Base-by-base conservation (phyloP, 2,888 invertebrate genomes). In the Geophilus truncorum region DNA sequence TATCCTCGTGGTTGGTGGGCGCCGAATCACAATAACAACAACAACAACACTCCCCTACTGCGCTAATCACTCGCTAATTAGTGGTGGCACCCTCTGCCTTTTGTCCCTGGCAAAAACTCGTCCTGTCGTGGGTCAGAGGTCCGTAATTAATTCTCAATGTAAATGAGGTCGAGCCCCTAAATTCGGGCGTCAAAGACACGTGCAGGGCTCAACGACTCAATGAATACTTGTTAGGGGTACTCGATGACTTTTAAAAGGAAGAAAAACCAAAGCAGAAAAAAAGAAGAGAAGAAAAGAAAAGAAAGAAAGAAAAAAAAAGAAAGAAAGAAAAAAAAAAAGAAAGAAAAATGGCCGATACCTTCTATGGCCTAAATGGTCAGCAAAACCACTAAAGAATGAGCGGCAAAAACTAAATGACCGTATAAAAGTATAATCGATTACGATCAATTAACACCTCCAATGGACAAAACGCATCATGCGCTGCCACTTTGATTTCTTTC, bases 131-230 rank as follows among this genome's bases (percentile, higher is more conserved):
- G 78, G 78, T 78, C 78, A 40, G 15, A 18, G 78, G 78, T 78
- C 78, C 9, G n/a, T 78, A 78, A 78, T 78, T 78, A 78, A 78
- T 78, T 78, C 78, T 78, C 36, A 12, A 78, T 78, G 78, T 34
- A 78, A 78, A 78, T 78, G 40, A 78, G 78, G 34, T 40, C 34
- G 57, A 57, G 57, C 57, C 57, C 57, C 9, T 21, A 57, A 51
- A 51, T 51, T 51, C 51, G 51, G 51, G 51, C 51, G 51, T 51
- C n/a, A 51, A 51, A 57, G 57, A 57, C 57, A 57, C 57, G 57
- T 57, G 57, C 10, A 10, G 23, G 57, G 57, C 57, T 51, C n/a
- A 51, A 51, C 51, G 51, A 51, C n/a, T 51, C 51, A 51, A 57
- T 57, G 57, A 57, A 57, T 57, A 57, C 57, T 57, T 57, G 57